phyloP scores from a whole-genome alignment of 2,797 vertebrate genomes.

The Neosilurus mollespiculum region DNA sequence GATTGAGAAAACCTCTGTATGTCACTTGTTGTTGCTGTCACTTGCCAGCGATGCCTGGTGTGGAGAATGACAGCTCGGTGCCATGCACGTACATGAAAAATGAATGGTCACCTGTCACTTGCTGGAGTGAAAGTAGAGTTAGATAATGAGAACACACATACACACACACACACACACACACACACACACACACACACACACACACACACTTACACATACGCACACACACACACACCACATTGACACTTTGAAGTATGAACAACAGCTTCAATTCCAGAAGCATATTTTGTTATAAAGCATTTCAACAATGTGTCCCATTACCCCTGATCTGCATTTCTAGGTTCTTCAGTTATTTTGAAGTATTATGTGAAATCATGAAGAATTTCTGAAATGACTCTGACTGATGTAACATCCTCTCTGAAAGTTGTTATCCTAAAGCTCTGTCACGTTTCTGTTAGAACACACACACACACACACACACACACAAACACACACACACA shows the following conservation, averaged over 20 bases:
- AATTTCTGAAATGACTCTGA: background rate
- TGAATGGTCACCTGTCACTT: background rate
- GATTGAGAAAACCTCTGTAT: background rate
- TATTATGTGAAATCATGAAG: background rate
- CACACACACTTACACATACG: background rate
- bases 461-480: no score
- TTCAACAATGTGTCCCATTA: background rate
- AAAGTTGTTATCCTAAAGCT: background rate
- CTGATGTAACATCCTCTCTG: background rate
- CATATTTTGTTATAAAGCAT: constrained; percentile 8
- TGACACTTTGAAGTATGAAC: background rate
- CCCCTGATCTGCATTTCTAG: background rate
- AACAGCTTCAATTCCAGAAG: background rate
- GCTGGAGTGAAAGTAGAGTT: background rate
- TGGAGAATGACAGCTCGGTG: background rate
- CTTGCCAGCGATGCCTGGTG: no score
- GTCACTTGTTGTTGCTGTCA: background rate
- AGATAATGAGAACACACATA: background rate
- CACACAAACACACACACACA: no score
- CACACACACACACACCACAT: background rate
- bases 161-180: background rate
- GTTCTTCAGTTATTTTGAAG: background rate
- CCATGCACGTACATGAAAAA: background rate
- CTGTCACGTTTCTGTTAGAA: background rate
- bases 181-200: background rate